Evolutionary conservation across 2,888 invertebrate genomes (phyloP), one percentile per base, ranked within the genome.

Genomic region (Macrosoma leucophasiata): DNA sequence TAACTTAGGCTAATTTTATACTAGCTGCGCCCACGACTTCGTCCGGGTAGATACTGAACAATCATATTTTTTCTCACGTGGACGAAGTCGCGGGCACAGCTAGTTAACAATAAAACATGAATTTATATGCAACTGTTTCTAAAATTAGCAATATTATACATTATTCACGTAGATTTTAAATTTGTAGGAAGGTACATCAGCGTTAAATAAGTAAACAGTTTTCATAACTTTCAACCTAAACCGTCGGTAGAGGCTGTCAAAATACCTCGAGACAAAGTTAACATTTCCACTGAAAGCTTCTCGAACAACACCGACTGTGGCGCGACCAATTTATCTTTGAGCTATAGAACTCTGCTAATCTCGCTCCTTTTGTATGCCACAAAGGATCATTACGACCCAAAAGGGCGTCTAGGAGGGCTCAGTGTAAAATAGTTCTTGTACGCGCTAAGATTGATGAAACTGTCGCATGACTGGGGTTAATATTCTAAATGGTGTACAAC

Each of bases 371-470:
- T 50, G 44, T 41, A 37, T 54, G 43, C 46, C 44, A 33, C 39
- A 35, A 25, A 42, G 24, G 38, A 45, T 39, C 35, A 34, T 21
- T 22, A 23, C 33, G 28, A 20, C 29, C 36, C 37, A 41, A 30
- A 42, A n/a, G 49, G 36, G 35, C 39, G 44, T 33, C 40, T 41
- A 38, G 41, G 45, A 42, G n/a, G n/a, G 61, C 48, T 48, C 59
- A 58, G 46, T 44, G 49, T 60, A 58, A 56, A 55, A 58, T 56
- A 60, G 56, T 61, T 56, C 53, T 55, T 55, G 50, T 56, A 53
- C 53, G 48, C 53, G 48, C 52, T 51, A 55, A 60, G 63, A 64
- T 62, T 62, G 62, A 65, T 62, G 55, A 48, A 51, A 54, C 52
- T 54, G 58, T 61, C 58, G 49, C 59, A 48, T 48, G 50, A 54